Base-by-base conservation (phyloP, 2,888 invertebrate genomes). In the Sipha maydis region DNA sequence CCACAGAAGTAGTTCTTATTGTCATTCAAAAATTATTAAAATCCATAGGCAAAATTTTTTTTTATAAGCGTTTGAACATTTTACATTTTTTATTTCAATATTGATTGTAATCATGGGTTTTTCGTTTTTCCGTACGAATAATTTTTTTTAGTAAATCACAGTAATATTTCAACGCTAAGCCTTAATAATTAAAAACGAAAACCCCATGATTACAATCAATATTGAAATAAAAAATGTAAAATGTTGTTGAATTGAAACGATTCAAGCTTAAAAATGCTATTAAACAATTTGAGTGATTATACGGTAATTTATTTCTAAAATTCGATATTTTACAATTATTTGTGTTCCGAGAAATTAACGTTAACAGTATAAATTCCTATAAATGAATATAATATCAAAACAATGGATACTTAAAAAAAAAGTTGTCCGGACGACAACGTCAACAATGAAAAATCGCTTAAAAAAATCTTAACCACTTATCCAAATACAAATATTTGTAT, bases 331-430 rank as follows among this genome's bases (percentile, higher is more conserved):
- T 75, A 38, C 38, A 31, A 83, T 69, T 21, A 71, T 83, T 73
- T 38, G 54, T 38, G 21, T 84, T 75, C 61, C 28, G 38, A 84
- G 61, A 38, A 76, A 76, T 28, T 17, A 71, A 73, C n/a, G 34
- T 25, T 19, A 21, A 71, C 14, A 54, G 4, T 75, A 75, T 34
- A 5, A 38, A 38, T 34, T 28, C 67, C 5, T 41, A 11, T 67
- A 28, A n/a, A 25, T 14, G 34, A n/a, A 77, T 48, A 41, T 83
- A 73, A 11, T 73, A 83, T 75, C 56, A 34, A 83, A 83, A 83
- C 83, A 83, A 83, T 83, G 34, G 83, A 73, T 11, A 48, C 69
- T 48, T 69, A 69, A 82, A 82, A 67, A 21, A 82, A 41, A 41
- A 41, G 41, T 41, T 11, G 41, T 41, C 41, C 34, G 4, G 2